Conservation (phyloP, 1,140 invertebrate species). For the Drosophila eugracilis region DNA sequence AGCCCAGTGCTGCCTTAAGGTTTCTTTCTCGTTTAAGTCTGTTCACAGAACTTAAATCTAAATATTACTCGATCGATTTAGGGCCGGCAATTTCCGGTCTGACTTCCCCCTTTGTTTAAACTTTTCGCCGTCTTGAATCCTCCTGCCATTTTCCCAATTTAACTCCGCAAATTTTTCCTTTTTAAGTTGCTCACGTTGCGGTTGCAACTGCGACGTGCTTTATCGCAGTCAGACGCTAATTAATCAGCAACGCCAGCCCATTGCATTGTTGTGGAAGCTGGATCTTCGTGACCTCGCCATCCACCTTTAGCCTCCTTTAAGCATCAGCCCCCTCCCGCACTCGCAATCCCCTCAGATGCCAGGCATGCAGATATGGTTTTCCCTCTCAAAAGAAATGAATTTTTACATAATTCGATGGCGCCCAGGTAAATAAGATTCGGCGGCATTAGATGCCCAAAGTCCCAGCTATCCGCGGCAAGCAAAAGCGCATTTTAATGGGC, state of each 20-base stretch:
- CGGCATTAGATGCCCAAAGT: slow-evolving; percentile 19
- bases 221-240: slow-evolving; percentile 75
- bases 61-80: neutral
- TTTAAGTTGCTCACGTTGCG: slow-evolving; percentile 44
- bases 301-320: slow-evolving; percentile 5
- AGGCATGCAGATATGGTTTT: slow-evolving; percentile 60
- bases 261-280: slow-evolving; percentile 57
- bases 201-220: slow-evolving; percentile 63
- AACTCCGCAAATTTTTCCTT: slow-evolving; percentile 9
- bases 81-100: slow-evolving; percentile 1
- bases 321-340: too few species aligned
- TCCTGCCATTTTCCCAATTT: neutral
- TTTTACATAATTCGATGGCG: slow-evolving; percentile 62
- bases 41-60: too few species aligned
- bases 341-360: neutral
- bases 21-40: neutral
- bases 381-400: slow-evolving; percentile 11
- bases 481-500: slow-evolving; percentile 64
- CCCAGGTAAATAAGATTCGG: neutral
- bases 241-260: slow-evolving; percentile 67
- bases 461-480: slow-evolving; percentile 67
- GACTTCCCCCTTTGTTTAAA: neutral
- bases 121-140: slow-evolving; percentile 1
- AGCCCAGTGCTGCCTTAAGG: too few species aligned
- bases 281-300: slow-evolving; percentile 55